phyloP scores from a whole-genome alignment of 2,888 invertebrate genomes.

The Tubulanus polymorphus region DNA sequence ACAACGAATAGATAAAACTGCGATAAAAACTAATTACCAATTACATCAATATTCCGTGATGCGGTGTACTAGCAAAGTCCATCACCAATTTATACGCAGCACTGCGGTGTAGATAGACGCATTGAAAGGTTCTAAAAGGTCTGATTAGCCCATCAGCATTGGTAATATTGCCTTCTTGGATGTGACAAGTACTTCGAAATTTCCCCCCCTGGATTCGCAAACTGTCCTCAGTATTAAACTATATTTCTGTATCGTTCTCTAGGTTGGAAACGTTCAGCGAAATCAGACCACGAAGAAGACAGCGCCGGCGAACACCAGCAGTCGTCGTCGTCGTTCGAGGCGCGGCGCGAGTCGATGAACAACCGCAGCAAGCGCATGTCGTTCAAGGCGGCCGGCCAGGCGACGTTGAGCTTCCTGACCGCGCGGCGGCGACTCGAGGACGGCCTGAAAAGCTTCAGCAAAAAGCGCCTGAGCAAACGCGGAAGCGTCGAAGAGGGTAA shows the following conservation, averaged over 20 bases:
- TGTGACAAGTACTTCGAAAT: too few relatives aligned
- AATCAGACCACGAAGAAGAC: constrained; percentile 53
- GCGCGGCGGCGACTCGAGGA: constrained; percentile 80
- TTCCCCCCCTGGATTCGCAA: not conserved
- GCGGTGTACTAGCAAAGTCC: too few relatives aligned
- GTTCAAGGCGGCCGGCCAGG: constrained; percentile 53
- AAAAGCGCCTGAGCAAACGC: constrained; percentile 68
- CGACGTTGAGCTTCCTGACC: constrained; percentile 51
- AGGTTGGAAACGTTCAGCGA: constrained; percentile 46
- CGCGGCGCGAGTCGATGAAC: constrained; percentile 13
- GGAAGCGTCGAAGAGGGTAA: constrained; percentile 75
- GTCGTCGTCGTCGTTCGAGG: constrained; percentile 13
- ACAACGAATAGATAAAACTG: too few relatives aligned
- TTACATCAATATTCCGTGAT: too few relatives aligned
- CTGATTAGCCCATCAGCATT: too few relatives aligned
- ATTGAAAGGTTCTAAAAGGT: too few relatives aligned
- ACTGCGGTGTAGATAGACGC: too few relatives aligned
- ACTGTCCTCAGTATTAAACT: not conserved
- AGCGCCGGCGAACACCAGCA: constrained; percentile 40
- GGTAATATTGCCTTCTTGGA: too few relatives aligned
- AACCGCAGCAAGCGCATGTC: constrained; percentile 35
- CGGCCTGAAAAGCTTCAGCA: constrained; percentile 65
- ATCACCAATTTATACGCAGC: too few relatives aligned
- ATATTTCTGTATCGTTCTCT: constrained; percentile 1
- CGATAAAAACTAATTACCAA: too few relatives aligned